Evolutionary conservation across 2,888 invertebrate genomes (phyloP).

Genomic region (Epinotia demarniana): DNA sequence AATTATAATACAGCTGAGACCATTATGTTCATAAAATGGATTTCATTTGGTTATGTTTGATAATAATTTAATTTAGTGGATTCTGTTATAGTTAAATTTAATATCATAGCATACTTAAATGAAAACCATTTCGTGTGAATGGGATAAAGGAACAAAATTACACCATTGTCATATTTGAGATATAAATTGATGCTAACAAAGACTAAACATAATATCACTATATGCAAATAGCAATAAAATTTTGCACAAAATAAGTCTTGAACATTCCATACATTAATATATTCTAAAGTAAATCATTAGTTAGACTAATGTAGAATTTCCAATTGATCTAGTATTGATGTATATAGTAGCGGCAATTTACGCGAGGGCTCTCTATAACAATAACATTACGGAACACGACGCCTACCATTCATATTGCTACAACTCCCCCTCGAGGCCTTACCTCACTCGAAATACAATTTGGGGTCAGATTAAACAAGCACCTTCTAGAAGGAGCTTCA

Average conservation of each 20-base stretch:
- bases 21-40: slow-evolving; percentile 75
- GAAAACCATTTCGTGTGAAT: slow-evolving; percentile 67
- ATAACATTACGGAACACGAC: slow-evolving; percentile 54
- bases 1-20: slow-evolving; percentile 82
- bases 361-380: slow-evolving; percentile 61
- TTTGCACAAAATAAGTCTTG: slow-evolving; percentile 72
- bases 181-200: slow-evolving; percentile 69
- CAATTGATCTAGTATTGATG: slow-evolving; percentile 60
- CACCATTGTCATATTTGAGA: slow-evolving; percentile 63
- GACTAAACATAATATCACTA: slow-evolving; percentile 78
- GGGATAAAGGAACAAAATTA: slow-evolving; percentile 76
- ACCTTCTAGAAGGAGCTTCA: slow-evolving; percentile 30
- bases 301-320: slow-evolving; percentile 69
- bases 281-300: slow-evolving; percentile 69
- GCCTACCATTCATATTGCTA: slow-evolving; percentile 36
- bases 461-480: slow-evolving; percentile 38
- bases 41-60: slow-evolving; percentile 72
- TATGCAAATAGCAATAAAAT: slow-evolving; percentile 68
- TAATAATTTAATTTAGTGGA: slow-evolving; percentile 67
- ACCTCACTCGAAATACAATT: slow-evolving; percentile 30
- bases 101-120: slow-evolving; percentile 37
- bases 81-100: slow-evolving; percentile 23
- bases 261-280: slow-evolving; percentile 68
- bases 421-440: slow-evolving; percentile 33
- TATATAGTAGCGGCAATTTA: slow-evolving; percentile 57